Base-by-base conservation (phyloP, 2,113 vertebrate species). In the Sphaerodactylus townsendi region DNA sequence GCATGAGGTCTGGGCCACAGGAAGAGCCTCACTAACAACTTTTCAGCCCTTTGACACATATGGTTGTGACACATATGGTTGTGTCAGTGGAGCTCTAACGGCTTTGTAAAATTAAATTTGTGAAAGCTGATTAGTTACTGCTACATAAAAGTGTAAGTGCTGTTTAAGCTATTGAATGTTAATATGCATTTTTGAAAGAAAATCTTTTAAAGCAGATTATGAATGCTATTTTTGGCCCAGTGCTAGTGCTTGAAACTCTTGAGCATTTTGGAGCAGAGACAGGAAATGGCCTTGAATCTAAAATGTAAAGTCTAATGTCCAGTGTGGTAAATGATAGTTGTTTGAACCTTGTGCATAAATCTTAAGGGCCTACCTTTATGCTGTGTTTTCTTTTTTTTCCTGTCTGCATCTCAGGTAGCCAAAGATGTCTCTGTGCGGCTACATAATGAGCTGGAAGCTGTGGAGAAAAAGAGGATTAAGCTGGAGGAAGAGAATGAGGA, bases 401-500 rank as follows among this genome's bases (percentile, higher is more conserved):
- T 0, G 4, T 64, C 68, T 88, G 59, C 85, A 53, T 50, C 33
- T 44, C 92, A 99, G 98, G 98, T 99, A 94, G 98, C 98, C 28
- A 99, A 99, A 90, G 99, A 99, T 1, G 98, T 99, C 66, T 99
- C 99, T 1, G 97, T 98, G 89, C 96, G 99, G 79, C 97, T 99
- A 83, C 99, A 99, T 95, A 97, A 97, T 33, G 98, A 99, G 95
- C 96, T 99, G 86, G 99, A 99, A 90, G 94, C 87, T 0, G 97
- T 98, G 88, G 98, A 99, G 93, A 98, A 99, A 96, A 99, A 99
- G 86, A 96, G 98, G 91, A 95, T 93, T 10, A 94, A 95, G 33
- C 95, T 99, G 91, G 99, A 99, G 86, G 96, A 98, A 86, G 99
- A 99, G 95, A 99, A 99, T 0, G 98, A 99, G 93, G 98, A 98